phyloP scores from a whole-genome alignment of 2,797 vertebrate species.

The Amblyraja radiata region DNA sequence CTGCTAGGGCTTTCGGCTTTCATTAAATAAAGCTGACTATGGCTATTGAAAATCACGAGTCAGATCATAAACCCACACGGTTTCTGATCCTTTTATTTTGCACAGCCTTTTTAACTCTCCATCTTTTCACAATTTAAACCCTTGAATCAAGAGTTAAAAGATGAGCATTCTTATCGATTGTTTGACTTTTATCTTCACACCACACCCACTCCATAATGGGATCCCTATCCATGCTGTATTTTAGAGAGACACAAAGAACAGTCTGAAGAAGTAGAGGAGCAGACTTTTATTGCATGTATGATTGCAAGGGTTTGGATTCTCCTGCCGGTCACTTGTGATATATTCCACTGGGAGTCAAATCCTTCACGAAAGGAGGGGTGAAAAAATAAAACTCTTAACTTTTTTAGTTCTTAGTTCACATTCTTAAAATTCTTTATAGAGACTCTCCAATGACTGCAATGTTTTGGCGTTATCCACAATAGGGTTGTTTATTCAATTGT shows the following conservation, averaged over 20 bases:
- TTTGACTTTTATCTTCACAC: not conserved
- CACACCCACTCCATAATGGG: too few relatives aligned
- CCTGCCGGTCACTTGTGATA: not conserved
- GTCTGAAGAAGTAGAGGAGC: not conserved
- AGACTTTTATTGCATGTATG: not conserved
- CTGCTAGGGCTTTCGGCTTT: not conserved
- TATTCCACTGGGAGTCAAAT: not conserved
- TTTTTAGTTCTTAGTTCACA: not conserved
- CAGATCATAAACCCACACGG: not conserved
- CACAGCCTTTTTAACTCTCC: not conserved
- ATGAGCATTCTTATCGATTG: not conserved
- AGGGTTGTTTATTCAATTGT: not conserved
- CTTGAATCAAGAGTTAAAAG: too few relatives aligned
- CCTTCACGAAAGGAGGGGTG: not conserved
- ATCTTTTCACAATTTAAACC: not conserved
- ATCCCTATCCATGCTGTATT: too few relatives aligned
- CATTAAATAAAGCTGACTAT: not conserved
- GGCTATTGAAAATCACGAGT: not conserved
- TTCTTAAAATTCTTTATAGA: not conserved
- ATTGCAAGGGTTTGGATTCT: too few relatives aligned
- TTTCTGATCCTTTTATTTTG: not conserved
- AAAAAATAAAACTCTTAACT: not conserved
- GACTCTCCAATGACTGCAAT: not conserved
- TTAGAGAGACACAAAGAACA: not conserved
- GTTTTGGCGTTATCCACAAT: not conserved